Evolutionary conservation across 2,888 invertebrate species (phyloP).

Genomic region (Dryococelus australis): DNA sequence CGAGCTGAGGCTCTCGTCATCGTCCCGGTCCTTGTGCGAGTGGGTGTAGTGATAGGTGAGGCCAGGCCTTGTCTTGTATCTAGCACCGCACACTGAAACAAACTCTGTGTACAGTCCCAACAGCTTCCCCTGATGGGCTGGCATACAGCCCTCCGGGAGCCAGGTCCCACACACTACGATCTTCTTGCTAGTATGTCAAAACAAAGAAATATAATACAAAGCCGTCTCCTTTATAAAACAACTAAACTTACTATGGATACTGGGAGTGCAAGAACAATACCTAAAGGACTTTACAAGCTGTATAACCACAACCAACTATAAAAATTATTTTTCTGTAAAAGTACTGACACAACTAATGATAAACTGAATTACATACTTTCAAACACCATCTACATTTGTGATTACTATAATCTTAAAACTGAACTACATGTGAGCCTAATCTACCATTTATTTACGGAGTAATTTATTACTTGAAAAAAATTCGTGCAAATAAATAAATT

Average conservation of each 20-base stretch:
- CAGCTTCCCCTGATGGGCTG: not conserved
- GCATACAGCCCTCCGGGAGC: not conserved
- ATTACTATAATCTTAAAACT: not conserved
- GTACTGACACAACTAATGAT: not conserved
- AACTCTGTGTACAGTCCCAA: conserved; percentile 43
- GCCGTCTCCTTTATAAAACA: not conserved
- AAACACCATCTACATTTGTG: not conserved
- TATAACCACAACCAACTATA: not conserved
- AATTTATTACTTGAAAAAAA: not conserved
- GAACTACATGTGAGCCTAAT: not conserved
- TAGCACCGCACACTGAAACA: conserved; percentile 89
- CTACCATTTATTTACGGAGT: not conserved
- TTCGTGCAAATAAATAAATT: not conserved
- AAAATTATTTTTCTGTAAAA: not conserved
- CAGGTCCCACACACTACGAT: not conserved
- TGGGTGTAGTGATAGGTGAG: conserved; percentile 95
- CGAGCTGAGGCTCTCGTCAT: conserved; percentile 49
- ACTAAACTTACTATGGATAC: not conserved
- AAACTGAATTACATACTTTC: not conserved
- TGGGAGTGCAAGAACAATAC: not conserved
- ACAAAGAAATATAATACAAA: not conserved
- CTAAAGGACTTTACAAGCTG: not conserved
- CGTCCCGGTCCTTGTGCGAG: conserved; percentile 70
- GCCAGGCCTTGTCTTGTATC: conserved; percentile 96
- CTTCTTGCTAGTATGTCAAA: not conserved